Percentiles rank a stretch among this genome's conserved stretches.
Conservation (phyloP, 2,888 invertebrate genomes). For the Ophioninae sp. region DNA sequence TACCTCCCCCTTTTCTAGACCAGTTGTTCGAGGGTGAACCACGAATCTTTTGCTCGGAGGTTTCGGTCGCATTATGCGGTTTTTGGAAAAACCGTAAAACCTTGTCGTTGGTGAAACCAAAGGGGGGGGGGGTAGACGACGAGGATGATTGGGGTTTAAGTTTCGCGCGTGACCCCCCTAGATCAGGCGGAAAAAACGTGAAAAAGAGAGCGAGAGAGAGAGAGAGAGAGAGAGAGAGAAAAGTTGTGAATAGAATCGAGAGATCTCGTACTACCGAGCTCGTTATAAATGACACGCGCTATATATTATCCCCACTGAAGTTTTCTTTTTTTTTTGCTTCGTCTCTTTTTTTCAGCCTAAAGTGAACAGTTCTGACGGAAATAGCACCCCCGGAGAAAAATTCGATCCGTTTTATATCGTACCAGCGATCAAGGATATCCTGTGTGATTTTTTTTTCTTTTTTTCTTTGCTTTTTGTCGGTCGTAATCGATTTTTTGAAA, state of each 20-base stretch:
- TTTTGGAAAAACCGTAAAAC: conserved; percentile 76
- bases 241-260: conserved; percentile 42
- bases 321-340: background rate
- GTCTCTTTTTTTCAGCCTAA: conserved; percentile 28
- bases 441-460: background rate
- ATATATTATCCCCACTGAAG: conserved; percentile 21
- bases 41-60: conserved; percentile 20
- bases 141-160: conserved; percentile 76
- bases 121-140: conserved; percentile 41
- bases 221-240: conserved; percentile 51
- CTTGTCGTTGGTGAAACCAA: conserved; percentile 34
- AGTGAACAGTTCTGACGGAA: conserved; percentile 61
- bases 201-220: conserved; percentile 46
- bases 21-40: background rate
- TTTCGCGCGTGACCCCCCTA: conserved; percentile 70
- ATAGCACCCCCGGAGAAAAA: conserved; percentile 29
- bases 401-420: conserved; percentile 44
- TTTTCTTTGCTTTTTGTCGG: background rate
- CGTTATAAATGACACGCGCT: conserved; percentile 64
- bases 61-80: conserved; percentile 69
- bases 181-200: conserved; percentile 49
- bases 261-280: conserved; percentile 15
- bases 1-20: conserved; percentile 7
- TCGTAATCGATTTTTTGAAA: background rate
- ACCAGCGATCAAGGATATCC: background rate